phyloP scores from a whole-genome alignment of 2,113 vertebrate genomes.

The Grantiella picta region DNA sequence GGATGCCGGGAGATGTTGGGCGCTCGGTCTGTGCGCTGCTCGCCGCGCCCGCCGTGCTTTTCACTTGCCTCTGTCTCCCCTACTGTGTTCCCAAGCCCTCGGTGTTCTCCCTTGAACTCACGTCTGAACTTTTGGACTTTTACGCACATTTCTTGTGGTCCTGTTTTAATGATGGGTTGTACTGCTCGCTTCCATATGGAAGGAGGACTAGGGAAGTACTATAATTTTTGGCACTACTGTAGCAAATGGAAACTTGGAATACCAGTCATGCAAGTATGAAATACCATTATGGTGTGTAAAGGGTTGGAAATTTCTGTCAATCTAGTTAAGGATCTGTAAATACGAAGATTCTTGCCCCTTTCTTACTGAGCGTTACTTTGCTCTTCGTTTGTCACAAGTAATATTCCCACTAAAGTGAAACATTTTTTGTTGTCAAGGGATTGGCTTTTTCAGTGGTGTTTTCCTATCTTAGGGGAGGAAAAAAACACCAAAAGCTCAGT shows the following conservation, averaged over 20 bases:
- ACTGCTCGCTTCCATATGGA: background rate
- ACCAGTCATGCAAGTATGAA: conserved; percentile 44
- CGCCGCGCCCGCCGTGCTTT: accelerated
- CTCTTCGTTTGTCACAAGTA: background rate
- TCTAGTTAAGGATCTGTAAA: background rate
- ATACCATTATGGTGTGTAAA: background rate
- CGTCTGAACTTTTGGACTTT: background rate
- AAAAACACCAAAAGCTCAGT: background rate
- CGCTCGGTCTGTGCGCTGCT: background rate
- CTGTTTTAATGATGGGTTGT: background rate
- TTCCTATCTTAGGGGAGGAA: accelerated
- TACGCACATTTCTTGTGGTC: background rate
- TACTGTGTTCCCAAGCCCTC: accelerated
- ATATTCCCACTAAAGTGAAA: background rate
- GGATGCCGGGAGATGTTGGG: background rate
- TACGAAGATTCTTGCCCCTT: background rate
- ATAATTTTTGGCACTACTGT: background rate
- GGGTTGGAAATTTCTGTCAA: conserved; percentile 19
- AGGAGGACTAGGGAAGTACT: conserved; percentile 16
- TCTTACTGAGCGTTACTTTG: background rate
- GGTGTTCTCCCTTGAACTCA: background rate
- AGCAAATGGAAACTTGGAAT: conserved; percentile 29
- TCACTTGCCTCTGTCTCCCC: background rate
- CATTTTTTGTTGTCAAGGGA: background rate
- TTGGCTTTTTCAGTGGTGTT: background rate